A percentile compares a stretch with the other conserved stretches of the same genome.
phyloP scores from a whole-genome alignment of 2,113 vertebrate genomes.

The Cyphomyrus plagiostoma region DNA sequence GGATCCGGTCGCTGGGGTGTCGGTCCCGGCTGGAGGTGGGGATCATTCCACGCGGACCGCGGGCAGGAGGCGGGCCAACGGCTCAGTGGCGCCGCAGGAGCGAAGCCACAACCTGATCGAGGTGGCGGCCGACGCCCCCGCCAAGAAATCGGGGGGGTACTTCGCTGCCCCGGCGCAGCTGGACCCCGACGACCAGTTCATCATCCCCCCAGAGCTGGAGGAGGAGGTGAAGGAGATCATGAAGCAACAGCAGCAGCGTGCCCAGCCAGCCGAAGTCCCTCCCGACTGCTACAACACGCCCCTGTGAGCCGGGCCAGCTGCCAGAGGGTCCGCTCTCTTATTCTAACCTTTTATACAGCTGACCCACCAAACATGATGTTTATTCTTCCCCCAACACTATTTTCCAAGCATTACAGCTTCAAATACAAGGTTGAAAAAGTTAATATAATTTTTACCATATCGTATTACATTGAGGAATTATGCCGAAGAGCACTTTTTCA shows the following conservation, averaged over 20 bases:
- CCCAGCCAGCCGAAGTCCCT: conserved; percentile 47
- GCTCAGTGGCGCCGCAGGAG: conserved; percentile 84
- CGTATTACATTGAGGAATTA: conserved; percentile 59
- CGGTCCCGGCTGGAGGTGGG: conserved; percentile 52
- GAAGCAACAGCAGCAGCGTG: conserved; percentile 65
- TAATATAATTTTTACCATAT: conserved; percentile 59
- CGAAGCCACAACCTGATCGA: conserved; percentile 94
- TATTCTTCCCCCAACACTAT: conserved; percentile 25
- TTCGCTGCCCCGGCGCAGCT: conserved; percentile 81
- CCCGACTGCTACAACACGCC: conserved; percentile 64
- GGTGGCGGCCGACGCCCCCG: conserved; percentile 78
- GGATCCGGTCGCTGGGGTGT: conserved; percentile 24
- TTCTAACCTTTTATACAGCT: conserved; percentile 45
- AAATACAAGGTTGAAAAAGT: conserved; percentile 20
- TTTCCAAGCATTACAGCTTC: conserved; percentile 35
- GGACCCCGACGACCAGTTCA: conserved; percentile 68
- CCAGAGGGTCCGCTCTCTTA: conserved; percentile 26
- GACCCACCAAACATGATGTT: conserved; percentile 43
- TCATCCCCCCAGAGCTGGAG: conserved; percentile 65
- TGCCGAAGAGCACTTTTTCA: conserved; percentile 35
- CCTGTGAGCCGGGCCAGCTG: conserved; percentile 52
- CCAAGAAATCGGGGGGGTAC: conserved; percentile 85
- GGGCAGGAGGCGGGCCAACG: conserved; percentile 71
- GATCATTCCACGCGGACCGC: conserved; percentile 47
- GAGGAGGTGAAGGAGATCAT: conserved; percentile 72